Percentiles rank a stretch among this genome's conserved stretches.
Conservation (phyloP, 2,888 invertebrate genomes). For the Julus scandinavius region DNA sequence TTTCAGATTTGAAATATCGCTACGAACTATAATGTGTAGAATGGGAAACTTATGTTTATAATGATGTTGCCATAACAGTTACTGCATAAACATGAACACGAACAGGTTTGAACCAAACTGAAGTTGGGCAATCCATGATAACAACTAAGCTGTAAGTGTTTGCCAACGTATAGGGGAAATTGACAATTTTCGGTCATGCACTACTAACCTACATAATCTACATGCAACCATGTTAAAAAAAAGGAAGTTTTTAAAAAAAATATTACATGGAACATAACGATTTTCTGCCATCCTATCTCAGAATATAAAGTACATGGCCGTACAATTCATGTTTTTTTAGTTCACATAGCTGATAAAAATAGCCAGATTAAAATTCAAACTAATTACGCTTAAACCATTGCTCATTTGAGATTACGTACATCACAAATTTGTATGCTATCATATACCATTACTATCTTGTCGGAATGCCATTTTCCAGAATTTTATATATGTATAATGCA, state of each 20-base stretch:
- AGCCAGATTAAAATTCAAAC: too few species aligned
- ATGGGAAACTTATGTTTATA: neutral
- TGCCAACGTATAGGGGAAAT: neutral
- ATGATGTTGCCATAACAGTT: neutral
- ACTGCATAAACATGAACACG: neutral
- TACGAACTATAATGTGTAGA: neutral
- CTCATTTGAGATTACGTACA: too few species aligned
- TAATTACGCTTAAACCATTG: too few species aligned
- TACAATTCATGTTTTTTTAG: too few species aligned
- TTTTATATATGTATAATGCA: neutral
- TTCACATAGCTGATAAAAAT: too few species aligned
- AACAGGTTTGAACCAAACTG: neutral
- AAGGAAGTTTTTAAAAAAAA: too few species aligned
- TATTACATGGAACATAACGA: too few species aligned
- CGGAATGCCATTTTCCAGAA: conserved; percentile 2
- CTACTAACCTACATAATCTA: too few species aligned
- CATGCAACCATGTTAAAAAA: too few species aligned
- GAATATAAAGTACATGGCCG: too few species aligned
- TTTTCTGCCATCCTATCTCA: too few species aligned
- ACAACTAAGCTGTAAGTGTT: neutral
- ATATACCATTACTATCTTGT: neutral
- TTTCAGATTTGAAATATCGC: neutral
- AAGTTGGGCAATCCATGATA: neutral
- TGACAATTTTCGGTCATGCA: neutral
- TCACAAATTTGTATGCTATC: too few species aligned